Conservation (phyloP, 2,797 vertebrate species). For the Selene dorsalis region DNA sequence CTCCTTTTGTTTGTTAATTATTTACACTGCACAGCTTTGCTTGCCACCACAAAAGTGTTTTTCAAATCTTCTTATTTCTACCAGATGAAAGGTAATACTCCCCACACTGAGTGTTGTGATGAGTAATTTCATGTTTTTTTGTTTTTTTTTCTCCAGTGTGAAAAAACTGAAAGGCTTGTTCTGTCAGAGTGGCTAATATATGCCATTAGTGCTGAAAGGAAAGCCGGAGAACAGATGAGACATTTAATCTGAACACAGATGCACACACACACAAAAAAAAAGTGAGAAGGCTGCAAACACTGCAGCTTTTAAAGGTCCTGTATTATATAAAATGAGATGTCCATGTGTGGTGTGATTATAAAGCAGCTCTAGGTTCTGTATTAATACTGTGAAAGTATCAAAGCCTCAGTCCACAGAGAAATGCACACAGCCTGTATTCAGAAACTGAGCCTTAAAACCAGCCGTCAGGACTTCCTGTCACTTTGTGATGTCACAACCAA, state of each 20-base stretch:
- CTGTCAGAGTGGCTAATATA: constrained; percentile 34
- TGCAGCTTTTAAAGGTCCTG: neutral
- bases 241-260: constrained; percentile 22
- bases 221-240: constrained; percentile 20
- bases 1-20: constrained; percentile 3
- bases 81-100: constrained; percentile 26
- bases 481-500: too few relatives aligned
- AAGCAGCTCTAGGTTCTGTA: too few relatives aligned
- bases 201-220: constrained; percentile 55
- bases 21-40: constrained; percentile 19
- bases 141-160: neutral
- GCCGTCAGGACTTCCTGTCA: too few relatives aligned
- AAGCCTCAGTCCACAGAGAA: too few relatives aligned
- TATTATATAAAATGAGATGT: too few relatives aligned
- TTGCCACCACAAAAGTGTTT: constrained; percentile 12
- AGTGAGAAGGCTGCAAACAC: neutral
- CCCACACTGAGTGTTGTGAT: constrained; percentile 9
- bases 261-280: neutral
- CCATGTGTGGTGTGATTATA: too few relatives aligned
- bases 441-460: too few relatives aligned
- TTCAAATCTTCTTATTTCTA: constrained; percentile 8
- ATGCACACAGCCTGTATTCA: too few relatives aligned
- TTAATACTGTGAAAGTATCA: too few relatives aligned
- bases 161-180: constrained; percentile 32
- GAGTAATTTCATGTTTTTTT: constrained; percentile 15